Base-by-base conservation (phyloP, 2,888 invertebrate species). In the Thereva unica region DNA sequence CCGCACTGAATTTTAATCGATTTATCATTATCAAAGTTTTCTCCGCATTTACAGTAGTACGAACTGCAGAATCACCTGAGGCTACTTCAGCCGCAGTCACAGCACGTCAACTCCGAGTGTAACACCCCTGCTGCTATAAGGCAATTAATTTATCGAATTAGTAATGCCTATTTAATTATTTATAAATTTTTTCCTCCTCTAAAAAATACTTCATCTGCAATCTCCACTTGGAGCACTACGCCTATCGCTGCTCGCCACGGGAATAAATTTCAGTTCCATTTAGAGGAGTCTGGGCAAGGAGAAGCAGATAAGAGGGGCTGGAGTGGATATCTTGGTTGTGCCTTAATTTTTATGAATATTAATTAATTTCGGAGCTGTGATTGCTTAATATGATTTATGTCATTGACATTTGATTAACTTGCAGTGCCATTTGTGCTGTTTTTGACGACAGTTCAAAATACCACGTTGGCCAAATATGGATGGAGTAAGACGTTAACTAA, bases 321-420 rank as follows among this genome's bases (percentile, higher is more conserved):
- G 23, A 23, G 23, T 23, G 23, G 23, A 23, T 23, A 23, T 23
- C 23, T 23, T 23, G 61, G 41, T 61, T 61, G 38, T 50, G 61
- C 50, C 41, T 61, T 50, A 61, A 50, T 61, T 66, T 66, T 53
- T 65, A 63, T 68, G 68, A 68, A 66, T 68, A 68, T 68, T 64
- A 49, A 64, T 49, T 53, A 54, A 55, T 63, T 66, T 40, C 50
- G 53, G 41, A 45, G 49, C 66, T 55, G 12, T 47, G 55, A 61
- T 68, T 68, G 68, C 61, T 56, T 63, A 63, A 68, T 66, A 66
- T 63, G 68, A 68, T 66, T 68, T 68, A 68, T 66, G 56, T 55
- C 68, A 68, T 63, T 68, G 68, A 68, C 68, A 68, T 68, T 68
- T 68, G 68, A 66, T 67, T 66, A 68, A 66, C 68, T 66, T 41